Evolutionary conservation across 2,113 vertebrate species (phyloP), one percentile per base, ranked within the genome.

Genomic region (Neoarius graeffei): DNA sequence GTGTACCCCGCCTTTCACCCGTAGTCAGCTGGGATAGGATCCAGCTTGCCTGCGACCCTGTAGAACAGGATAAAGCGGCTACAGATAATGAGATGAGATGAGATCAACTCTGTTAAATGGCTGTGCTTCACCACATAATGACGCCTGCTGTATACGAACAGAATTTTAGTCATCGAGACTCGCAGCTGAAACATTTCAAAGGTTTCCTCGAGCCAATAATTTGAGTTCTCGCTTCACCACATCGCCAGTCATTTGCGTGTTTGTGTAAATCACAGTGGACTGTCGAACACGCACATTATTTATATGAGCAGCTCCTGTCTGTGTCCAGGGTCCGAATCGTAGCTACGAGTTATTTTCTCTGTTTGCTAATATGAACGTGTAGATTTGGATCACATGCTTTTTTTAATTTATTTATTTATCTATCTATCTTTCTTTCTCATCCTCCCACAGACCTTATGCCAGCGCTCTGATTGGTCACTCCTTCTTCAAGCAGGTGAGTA

Each of bases 401-500:
- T 27, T 5, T 69, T n/a, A n/a, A n/a, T 54, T 60, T 35, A 35
- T 35, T 35, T 35, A 35, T 35, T 42, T 42, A 0, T 42, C 3
- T 42, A 42, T 3, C 2, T 0, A 42, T 42, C 42, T 4, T 4
- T 4, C 42, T 42, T 4, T 27, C 48, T 67, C 85, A 35, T 82
- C 35, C 54, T 66, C 50, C 69, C 54, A 84, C 94, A 99, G 98
- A 94, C 98, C 98, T 0, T 98, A 96, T 0, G 98, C 98, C 83
- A 93, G 94, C 67, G 73, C 95, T 86, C 96, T 99, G 79, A 96
- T 96, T 76, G 95, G 95, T 84, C 98, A 99, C 92, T 96, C 98
- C 23, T 99, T 99, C 93, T 98, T 99, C 93, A 99, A 98, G 94
- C 98, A 99, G 97, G 98, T 99, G 93, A 89, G 79, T 77, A 42